Base-by-base conservation (phyloP, 2,797 vertebrate genomes). In the Astyanax mexicanus region DNA sequence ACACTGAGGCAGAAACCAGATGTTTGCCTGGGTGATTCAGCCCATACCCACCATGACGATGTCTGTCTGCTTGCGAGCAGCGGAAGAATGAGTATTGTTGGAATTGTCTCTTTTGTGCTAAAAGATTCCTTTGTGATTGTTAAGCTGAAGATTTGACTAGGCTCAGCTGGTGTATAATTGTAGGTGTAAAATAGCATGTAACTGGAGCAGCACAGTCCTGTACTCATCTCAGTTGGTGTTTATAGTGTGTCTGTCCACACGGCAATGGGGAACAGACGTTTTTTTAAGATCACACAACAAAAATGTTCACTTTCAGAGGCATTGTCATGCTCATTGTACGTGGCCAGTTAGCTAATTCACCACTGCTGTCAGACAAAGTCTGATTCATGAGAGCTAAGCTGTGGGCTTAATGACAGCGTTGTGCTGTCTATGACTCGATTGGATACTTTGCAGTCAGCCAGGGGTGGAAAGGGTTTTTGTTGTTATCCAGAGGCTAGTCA, bases 21-120 rank as follows among this genome's bases (percentile, higher is more conserved):
- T 85, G 78, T 88, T 87, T 85, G 88, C 79, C 79, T 82, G 81
- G 86, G 88, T 92, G 92, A 93, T 88, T 93, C 92, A 93, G 80
- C 79, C 70, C 9, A 84, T 78, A 79, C 71, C 42, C 70, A 80
- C 73, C 61, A 85, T 49, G 64, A 67, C 51, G 68, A n/a, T 70
- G 54, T 79, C 67, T 77, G 51, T 68, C 51, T 52, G 57, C 62
- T 44, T 60, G 55, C 76, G 69, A 77, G 32, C 19, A 72, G 74
- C 65, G 57, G 37, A 49, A 65, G 40, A 79, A 79, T 51, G 61
- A 10, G 12, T 19, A n/a, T 29, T 64, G 19, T 23, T 9, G 27
- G 69, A 62, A 67, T 72, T 25, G 35, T 23, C 17, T 0, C 37
- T 45, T 8, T 37, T 54, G 29, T 32, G 29, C 5, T 66, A 25